Evolutionary conservation across 2,888 invertebrate genomes (phyloP).

Genomic region (Tillus elongatus): DNA sequence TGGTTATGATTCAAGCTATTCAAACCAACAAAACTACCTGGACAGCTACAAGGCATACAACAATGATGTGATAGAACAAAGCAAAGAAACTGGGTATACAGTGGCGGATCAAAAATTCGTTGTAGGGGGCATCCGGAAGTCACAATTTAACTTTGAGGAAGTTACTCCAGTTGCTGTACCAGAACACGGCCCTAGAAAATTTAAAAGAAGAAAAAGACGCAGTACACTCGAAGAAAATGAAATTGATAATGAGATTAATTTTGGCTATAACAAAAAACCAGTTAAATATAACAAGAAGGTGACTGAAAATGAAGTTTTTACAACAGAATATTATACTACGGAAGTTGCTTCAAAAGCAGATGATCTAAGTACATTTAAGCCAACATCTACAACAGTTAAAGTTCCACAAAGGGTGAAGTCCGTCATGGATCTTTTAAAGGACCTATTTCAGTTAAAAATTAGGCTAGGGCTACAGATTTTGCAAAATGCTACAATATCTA

Average conservation of each 20-base stretch:
- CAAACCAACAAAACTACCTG: background rate
- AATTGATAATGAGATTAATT: conserved; percentile 42
- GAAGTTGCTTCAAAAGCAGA: too few relatives aligned
- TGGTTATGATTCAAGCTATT: background rate
- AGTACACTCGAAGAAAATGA: conserved; percentile 38
- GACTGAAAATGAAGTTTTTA: too few relatives aligned
- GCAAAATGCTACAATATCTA: conserved; percentile 56
- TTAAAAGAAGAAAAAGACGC: conserved; percentile 22
- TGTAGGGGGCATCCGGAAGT: conserved; percentile 56
- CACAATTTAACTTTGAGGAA: conserved; percentile 42
- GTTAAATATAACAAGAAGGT: too few relatives aligned
- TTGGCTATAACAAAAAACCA: too few relatives aligned
- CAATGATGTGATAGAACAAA: conserved; percentile 18
- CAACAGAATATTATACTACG: too few relatives aligned
- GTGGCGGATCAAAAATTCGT: conserved; percentile 47
- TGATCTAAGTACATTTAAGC: too few relatives aligned
- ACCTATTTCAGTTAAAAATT: conserved; percentile 59
- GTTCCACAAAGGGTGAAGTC: too few relatives aligned
- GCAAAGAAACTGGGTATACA: conserved; percentile 25
- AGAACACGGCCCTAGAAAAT: conserved; percentile 54
- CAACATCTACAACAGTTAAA: too few relatives aligned
- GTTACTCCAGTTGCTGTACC: conserved; percentile 53
- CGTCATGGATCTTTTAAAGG: conserved; percentile 52
- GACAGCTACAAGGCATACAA: conserved; percentile 15
- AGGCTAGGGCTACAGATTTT: conserved; percentile 58